These are phyloP conservation scores for Ophthalmolycus amberensis DNA, from an alignment of 2,113 vertebrate species.

Conservation along the genomic window DNA sequence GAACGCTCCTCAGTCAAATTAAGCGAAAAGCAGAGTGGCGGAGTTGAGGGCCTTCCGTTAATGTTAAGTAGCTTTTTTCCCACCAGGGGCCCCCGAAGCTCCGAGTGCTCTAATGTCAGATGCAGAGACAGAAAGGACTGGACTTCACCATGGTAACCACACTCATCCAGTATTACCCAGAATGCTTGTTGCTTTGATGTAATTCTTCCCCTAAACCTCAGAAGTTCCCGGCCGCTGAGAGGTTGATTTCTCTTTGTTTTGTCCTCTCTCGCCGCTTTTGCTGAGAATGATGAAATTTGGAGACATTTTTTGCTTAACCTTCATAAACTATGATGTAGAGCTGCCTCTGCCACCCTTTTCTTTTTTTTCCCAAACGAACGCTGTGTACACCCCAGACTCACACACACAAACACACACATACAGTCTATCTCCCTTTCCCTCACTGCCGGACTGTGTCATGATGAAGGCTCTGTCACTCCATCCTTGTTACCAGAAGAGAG, in stretches of 20 bases:
- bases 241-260: conserved; percentile 57
- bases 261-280: conserved; percentile 21
- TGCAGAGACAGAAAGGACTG: neutral
- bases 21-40: conserved; percentile 38
- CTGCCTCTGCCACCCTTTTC: conserved; percentile 18
- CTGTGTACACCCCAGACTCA: neutral
- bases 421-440: conserved; percentile 60
- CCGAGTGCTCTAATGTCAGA: conserved; percentile 35
- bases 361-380: conserved; percentile 8
- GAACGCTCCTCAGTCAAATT: conserved; percentile 6
- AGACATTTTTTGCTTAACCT: conserved; percentile 61
- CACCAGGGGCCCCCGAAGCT: conserved; percentile 4
- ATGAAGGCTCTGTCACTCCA: conserved; percentile 70
- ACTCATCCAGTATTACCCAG: conserved; percentile 33
- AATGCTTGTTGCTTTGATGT: conserved; percentile 17
- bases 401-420: conserved; percentile 11
- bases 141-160: conserved; percentile 51
- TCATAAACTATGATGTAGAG: conserved; percentile 53
- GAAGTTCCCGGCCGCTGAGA: conserved; percentile 37
- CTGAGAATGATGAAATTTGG: conserved; percentile 57
- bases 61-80: conserved; percentile 50
- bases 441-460: conserved; percentile 56
- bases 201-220: conserved; percentile 22
- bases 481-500: conserved; percentile 74
- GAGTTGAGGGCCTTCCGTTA: conserved; percentile 23